Base-by-base conservation (phyloP, 2,888 invertebrate genomes). In the Eucriotettix oculatus region DNA sequence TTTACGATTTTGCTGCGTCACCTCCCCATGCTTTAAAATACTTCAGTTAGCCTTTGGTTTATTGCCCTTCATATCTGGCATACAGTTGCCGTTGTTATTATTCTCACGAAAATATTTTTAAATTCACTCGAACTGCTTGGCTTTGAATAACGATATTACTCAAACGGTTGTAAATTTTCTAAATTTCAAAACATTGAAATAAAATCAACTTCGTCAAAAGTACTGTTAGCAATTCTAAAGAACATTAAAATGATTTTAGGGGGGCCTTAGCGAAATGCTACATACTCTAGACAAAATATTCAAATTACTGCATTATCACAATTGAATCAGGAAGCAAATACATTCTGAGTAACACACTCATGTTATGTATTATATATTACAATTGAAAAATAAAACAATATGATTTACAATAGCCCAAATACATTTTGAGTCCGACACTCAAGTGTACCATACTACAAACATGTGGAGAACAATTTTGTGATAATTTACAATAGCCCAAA, bases 391-490 rank as follows among this genome's bases (percentile, higher is more conserved):
- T 59, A 62, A 61, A 60, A 62, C 43, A 55, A 54, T 60, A 58
- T 64, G 62, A 59, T 58, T 64, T 64, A 55, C 62, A 64, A 64
- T 64, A 64, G 63, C 60, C 60, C 63, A 60, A 60, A 64, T 60
- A 57, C 59, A 60, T 53, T 61, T 62, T 58, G 63, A 64, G 60
- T 62, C 60, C 29, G 58, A 62, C 63, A 60, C 62, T 61, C 60
- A 53, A 58, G 58, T 64, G 63, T 58, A 62, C 63, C 61, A 64
- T 54, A 60, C 57, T 59, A 60, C 61, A 61, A 63, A 61, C 57
- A 48, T 57, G 29, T 29, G 53, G 54, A 41, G 57, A 60, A 58
- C 61, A 52, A 60, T 57, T 52, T 43, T 52, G 52, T 57, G 54
- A 56, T 60, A 59, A 56, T 59, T 63, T 61, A 61, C 63, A 61